Conservation (phyloP, 2,888 invertebrate genomes). For the Brassicogethes aeneus region DNA sequence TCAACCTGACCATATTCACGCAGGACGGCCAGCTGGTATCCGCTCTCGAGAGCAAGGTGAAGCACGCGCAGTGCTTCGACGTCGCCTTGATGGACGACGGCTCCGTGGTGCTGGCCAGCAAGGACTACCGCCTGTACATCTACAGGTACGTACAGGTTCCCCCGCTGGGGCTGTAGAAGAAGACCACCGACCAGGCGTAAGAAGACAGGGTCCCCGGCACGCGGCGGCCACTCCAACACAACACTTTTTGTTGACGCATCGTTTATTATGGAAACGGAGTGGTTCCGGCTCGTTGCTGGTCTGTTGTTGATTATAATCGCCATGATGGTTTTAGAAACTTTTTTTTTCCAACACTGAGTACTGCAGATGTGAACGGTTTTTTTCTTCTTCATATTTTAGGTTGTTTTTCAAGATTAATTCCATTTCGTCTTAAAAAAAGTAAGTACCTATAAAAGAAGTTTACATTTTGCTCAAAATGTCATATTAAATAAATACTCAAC, state of each 20-base stretch:
- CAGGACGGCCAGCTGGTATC: constrained; percentile 96
- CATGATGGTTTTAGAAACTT: too few relatives aligned
- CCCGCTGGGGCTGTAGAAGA: constrained; percentile 65
- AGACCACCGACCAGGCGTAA: constrained; percentile 11
- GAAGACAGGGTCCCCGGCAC: constrained; percentile 33
- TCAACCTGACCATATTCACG: constrained; percentile 97
- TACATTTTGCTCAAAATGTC: too few relatives aligned
- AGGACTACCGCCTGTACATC: constrained; percentile 98
- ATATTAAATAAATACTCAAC: too few relatives aligned
- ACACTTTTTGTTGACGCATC: constrained; percentile 43
- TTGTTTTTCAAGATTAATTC: too few relatives aligned
- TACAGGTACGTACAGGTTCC: constrained; percentile 96
- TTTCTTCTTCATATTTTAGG: too few relatives aligned
- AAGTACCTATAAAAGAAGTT: too few relatives aligned
- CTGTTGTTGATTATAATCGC: constrained; percentile 27
- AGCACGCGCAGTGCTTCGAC: constrained; percentile 99
- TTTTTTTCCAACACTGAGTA: too few relatives aligned
- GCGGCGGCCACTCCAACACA: constrained; percentile 32
- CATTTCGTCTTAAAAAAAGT: too few relatives aligned
- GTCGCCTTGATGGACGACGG: constrained; percentile 99
- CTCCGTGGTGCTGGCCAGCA: constrained; percentile 96
- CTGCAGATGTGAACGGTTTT: too few relatives aligned
- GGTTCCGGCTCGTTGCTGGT: constrained; percentile 37
- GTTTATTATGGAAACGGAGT: constrained; percentile 32
- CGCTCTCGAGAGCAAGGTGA: constrained; percentile 98